Percentiles rank a stretch among this genome's conserved stretches.
phyloP scores from a whole-genome alignment of 2,113 vertebrate species.

The Laterallus jamaicensis region DNA sequence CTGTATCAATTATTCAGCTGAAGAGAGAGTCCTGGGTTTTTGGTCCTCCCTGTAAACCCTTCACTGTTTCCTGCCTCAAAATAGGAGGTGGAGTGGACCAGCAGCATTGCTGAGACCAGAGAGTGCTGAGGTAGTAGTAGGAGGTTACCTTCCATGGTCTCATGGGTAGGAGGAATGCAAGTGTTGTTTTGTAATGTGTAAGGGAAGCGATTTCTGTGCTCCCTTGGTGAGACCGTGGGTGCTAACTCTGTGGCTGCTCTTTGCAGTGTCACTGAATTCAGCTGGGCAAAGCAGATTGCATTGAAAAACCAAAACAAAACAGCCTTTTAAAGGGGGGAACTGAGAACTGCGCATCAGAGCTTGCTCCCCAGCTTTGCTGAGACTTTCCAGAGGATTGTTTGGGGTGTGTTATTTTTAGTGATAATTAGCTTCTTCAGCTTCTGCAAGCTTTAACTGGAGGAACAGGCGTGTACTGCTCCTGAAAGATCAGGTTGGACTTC shows the following conservation, averaged over 20 bases:
- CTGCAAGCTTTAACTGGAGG: neutral
- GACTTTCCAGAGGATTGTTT: neutral
- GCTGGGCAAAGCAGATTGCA: neutral
- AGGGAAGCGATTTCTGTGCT: neutral
- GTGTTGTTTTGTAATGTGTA: neutral
- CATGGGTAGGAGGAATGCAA: neutral
- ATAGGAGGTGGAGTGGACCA: neutral
- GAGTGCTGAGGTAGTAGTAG: neutral
- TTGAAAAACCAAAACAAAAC: neutral
- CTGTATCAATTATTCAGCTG: neutral
- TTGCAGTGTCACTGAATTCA: neutral
- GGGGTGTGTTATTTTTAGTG: neutral
- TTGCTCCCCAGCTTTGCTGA: neutral
- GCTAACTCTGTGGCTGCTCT: neutral
- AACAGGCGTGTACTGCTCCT: neutral
- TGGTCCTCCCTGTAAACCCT: neutral
- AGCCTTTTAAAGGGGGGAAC: neutral
- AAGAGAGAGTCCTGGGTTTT: neutral
- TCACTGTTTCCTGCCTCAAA: neutral
- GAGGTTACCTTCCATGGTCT: neutral
- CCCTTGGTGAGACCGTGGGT: neutral
- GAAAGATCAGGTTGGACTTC: neutral
- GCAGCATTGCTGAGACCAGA: neutral
- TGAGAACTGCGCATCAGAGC: neutral
- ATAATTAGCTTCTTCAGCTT: neutral